These are phyloP conservation scores for Nymphalis c-album DNA, from an alignment of 2,888 invertebrate species.

Conservation along the genomic window DNA sequence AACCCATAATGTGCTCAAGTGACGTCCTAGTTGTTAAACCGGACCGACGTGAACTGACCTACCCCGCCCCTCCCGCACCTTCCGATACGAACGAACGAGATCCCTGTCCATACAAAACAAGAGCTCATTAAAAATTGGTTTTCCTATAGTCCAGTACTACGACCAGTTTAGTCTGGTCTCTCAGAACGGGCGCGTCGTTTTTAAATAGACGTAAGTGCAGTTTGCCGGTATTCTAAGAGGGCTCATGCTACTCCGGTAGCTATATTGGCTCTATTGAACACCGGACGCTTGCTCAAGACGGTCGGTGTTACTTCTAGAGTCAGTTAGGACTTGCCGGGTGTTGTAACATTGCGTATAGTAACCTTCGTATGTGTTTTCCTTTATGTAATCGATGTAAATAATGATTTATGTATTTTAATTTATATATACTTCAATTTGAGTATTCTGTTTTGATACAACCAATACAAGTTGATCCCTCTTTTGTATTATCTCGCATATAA, in stretches of 20 bases:
- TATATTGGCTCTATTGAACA: conserved; percentile 76
- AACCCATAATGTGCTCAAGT: conserved; percentile 77
- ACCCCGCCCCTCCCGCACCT: conserved; percentile 40
- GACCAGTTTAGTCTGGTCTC: conserved; percentile 30
- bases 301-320: conserved; percentile 46
- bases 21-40: conserved; percentile 62
- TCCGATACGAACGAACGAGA: conserved; percentile 24
- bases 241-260: conserved; percentile 55
- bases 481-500: too few relatives aligned
- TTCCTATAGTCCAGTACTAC: conserved; percentile 27
- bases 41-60: conserved; percentile 54
- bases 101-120: conserved; percentile 23
- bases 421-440: too few relatives aligned
- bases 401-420: not conserved
- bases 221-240: conserved; percentile 41
- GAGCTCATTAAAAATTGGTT: conserved; percentile 36
- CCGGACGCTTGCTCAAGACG: conserved; percentile 79
- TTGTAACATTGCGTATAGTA: conserved; percentile 37
- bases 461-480: too few relatives aligned
- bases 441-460: too few relatives aligned
- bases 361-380: conserved; percentile 23
- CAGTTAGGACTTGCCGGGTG: conserved; percentile 45
- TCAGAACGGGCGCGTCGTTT: conserved; percentile 41
- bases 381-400: conserved; percentile 16
- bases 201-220: conserved; percentile 38